Conservation (phyloP, 1,140 invertebrate genomes). For the Microplitis mediator region DNA sequence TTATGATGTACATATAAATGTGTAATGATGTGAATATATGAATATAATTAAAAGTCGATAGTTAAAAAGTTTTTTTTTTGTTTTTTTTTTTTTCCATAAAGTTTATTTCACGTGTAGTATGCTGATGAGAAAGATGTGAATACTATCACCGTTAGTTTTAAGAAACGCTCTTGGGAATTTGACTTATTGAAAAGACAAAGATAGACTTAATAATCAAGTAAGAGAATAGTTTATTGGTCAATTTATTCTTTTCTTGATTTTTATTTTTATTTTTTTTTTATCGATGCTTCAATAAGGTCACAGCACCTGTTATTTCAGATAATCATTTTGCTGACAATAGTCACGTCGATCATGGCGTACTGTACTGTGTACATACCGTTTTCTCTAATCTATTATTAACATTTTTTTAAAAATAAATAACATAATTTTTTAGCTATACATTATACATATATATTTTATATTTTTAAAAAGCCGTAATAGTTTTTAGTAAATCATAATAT, state of each 20-base stretch:
- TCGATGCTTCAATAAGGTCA: not conserved
- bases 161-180: not conserved
- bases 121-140: not conserved
- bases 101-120: not conserved
- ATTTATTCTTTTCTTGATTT: not conserved
- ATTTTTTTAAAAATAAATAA: no score
- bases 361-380: no score
- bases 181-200: not conserved
- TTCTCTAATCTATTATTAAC: no score
- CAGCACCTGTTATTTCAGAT: not conserved
- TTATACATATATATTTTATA: no score
- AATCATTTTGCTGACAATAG: not conserved
- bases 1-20: not conserved
- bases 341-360: no score
- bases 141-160: not conserved
- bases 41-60: not conserved
- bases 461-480: no score
- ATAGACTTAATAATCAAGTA: not conserved
- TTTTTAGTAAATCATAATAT: no score
- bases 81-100: not conserved
- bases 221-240: not conserved
- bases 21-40: constrained; percentile 1
- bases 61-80: not conserved
- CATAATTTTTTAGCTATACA: no score
- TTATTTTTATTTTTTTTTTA: not conserved